These are phyloP conservation scores for Micronisus gabar DNA, from an alignment of 2,113 vertebrate species.

Conservation along the genomic window DNA sequence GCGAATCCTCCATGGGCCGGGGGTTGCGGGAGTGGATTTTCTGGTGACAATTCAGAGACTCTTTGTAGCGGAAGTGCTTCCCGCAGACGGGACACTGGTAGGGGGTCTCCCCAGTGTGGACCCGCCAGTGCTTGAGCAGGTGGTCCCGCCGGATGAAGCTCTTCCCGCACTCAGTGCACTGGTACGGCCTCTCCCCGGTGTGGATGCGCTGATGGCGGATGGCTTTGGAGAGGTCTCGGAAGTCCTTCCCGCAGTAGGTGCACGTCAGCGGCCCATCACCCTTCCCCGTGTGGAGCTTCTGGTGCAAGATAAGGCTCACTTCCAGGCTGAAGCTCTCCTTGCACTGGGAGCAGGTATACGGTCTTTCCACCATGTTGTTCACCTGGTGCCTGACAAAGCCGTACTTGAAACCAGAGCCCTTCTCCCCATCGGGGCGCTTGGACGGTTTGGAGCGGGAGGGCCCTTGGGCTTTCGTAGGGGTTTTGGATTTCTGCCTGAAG, in stretches of 20 bases:
- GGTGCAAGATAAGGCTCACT: slow-evolving; percentile 88
- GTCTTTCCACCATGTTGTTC: slow-evolving; percentile 81
- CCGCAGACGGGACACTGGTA: slow-evolving; percentile 77
- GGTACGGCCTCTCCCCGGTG: slow-evolving; percentile 90
- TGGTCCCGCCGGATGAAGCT: slow-evolving; percentile 90
- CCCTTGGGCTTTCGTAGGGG: slow-evolving; percentile 63
- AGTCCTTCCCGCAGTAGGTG: slow-evolving; percentile 77
- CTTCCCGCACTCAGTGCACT: slow-evolving; percentile 88
- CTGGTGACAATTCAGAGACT: slow-evolving; percentile 81
- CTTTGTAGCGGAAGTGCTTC: slow-evolving; percentile 81
- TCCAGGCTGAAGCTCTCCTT: slow-evolving; percentile 87
- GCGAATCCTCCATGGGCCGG: background rate
- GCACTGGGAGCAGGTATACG: slow-evolving; percentile 87
- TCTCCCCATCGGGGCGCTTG: slow-evolving; percentile 73
- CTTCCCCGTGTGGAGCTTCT: slow-evolving; percentile 79
- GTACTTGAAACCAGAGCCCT: slow-evolving; percentile 53
- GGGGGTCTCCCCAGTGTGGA: slow-evolving; percentile 82
- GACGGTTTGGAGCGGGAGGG: slow-evolving; percentile 65
- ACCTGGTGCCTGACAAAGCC: slow-evolving; percentile 46
- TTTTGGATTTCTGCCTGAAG: slow-evolving; percentile 56
- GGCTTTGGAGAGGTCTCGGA: slow-evolving; percentile 74
- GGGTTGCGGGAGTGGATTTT: slow-evolving; percentile 74
- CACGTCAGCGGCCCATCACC: slow-evolving; percentile 79
- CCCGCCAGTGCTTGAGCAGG: slow-evolving; percentile 89
- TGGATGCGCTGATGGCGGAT: slow-evolving; percentile 80